Percentiles rank a stretch among this genome's conserved stretches.
Evolutionary conservation across 2,113 vertebrate species (phyloP).

Genomic region (Mobula hypostoma): DNA sequence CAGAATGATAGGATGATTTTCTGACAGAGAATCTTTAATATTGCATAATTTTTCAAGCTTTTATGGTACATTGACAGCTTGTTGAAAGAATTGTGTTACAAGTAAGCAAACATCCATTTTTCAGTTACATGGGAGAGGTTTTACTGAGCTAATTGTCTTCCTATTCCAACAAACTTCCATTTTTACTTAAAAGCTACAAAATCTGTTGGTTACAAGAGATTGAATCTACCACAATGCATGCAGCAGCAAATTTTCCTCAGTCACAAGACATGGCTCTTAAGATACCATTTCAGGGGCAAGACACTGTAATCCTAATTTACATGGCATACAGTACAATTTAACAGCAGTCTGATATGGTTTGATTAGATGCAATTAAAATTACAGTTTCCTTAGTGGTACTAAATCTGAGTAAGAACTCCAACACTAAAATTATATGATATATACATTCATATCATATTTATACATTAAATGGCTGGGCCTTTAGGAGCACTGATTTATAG

Average conservation of each 20-base stretch:
- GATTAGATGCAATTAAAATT: neutral
- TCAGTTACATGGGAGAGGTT: neutral
- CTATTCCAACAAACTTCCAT: neutral
- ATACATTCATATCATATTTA: no score
- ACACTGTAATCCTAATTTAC: neutral
- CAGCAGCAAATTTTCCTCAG: no score
- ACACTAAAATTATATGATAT: no score
- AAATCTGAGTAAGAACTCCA: no score
- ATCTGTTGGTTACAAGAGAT: neutral
- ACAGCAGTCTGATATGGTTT: neutral
- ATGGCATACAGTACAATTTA: neutral
- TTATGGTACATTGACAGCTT: neutral
- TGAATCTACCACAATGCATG: neutral
- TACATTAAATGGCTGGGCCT: no score
- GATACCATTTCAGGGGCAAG: no score
- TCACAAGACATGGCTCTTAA: no score
- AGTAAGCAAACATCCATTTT: neutral
- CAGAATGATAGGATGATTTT: conserved; percentile 23
- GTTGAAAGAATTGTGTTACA: neutral
- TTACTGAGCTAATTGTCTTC: no score
- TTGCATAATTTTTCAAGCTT: neutral
- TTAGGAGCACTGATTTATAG: no score
- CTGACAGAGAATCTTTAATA: neutral
- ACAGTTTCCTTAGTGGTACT: neutral
- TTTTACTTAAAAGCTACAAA: neutral